phyloP scores from a whole-genome alignment of 2,113 vertebrate genomes.

The Equus przewalskii region DNA sequence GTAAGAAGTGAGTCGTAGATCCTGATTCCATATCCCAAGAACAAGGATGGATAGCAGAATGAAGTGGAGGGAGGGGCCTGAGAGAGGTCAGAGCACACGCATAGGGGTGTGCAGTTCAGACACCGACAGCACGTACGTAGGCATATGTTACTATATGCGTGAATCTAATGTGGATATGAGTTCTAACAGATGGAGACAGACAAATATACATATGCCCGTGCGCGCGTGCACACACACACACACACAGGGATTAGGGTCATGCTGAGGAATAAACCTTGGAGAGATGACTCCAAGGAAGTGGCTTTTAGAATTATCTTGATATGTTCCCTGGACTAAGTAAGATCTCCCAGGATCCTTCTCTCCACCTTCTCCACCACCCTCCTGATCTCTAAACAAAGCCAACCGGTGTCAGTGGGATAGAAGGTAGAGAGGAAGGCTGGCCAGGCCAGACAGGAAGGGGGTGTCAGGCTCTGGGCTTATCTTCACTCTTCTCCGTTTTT shows the following conservation, averaged over 20 bases:
- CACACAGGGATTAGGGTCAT: neutral
- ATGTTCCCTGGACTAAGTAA: neutral
- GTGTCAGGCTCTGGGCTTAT: neutral
- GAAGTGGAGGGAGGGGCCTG: neutral
- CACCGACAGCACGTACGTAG: fast-evolving
- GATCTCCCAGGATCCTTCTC: too few species aligned
- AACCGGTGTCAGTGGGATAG: neutral
- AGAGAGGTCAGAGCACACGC: neutral
- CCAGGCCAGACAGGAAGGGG: fast-evolving
- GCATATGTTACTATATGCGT: fast-evolving
- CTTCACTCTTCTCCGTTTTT: neutral
- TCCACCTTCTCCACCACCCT: too few species aligned
- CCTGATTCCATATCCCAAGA: neutral
- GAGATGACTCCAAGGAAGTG: neutral
- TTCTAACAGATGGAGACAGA: neutral
- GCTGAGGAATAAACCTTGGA: neutral
- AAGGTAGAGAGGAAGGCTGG: neutral
- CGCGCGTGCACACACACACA: too few species aligned
- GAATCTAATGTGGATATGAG: neutral
- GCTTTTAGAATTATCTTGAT: neutral
- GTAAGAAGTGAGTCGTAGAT: neutral
- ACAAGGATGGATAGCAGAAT: neutral
- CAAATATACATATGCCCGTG: neutral
- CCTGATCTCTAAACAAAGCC: neutral
- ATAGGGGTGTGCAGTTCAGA: neutral